A percentile compares a stretch with the other conserved stretches of the same genome.
These are phyloP conservation scores for Taeniopygia guttata DNA, from an alignment of 2,797 vertebrate genomes.

Conservation along the genomic window DNA sequence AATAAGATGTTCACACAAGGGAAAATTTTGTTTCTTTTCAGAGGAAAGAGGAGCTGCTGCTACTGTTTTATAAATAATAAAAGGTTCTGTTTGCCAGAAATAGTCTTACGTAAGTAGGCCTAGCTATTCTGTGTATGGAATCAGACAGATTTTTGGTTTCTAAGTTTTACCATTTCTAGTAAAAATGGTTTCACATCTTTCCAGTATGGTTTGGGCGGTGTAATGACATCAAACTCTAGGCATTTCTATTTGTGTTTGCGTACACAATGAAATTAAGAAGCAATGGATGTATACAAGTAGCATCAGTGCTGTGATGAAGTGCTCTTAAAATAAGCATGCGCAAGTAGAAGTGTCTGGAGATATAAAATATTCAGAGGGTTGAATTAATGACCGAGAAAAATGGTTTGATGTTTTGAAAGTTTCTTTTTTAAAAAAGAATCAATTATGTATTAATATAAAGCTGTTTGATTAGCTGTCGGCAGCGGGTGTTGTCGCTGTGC, in stretches of 20 bases:
- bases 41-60: neutral
- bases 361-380: constrained; percentile 51
- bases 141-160: neutral
- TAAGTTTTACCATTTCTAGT: neutral
- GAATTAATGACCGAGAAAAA: constrained; percentile 34
- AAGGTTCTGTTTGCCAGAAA: neutral
- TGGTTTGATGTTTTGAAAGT: neutral
- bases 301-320: constrained; percentile 35
- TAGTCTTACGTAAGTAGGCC: neutral
- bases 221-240: neutral
- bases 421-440: neutral
- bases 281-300: neutral
- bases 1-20: neutral
- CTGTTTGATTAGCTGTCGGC: constrained; percentile 2
- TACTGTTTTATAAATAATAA: neutral
- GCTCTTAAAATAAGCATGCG: constrained; percentile 44
- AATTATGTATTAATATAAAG: constrained; percentile 34
- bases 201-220: neutral
- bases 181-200: neutral
- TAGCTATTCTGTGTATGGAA: neutral
- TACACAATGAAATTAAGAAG: constrained; percentile 5
- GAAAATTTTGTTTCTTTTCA: neutral
- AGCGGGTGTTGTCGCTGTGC: neutral
- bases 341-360: constrained; percentile 46
- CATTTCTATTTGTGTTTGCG: neutral